Evolutionary conservation across 1,140 invertebrate species (phyloP), one percentile per base, ranked within the genome.

Genomic region (Stegodyphus dumicola): DNA sequence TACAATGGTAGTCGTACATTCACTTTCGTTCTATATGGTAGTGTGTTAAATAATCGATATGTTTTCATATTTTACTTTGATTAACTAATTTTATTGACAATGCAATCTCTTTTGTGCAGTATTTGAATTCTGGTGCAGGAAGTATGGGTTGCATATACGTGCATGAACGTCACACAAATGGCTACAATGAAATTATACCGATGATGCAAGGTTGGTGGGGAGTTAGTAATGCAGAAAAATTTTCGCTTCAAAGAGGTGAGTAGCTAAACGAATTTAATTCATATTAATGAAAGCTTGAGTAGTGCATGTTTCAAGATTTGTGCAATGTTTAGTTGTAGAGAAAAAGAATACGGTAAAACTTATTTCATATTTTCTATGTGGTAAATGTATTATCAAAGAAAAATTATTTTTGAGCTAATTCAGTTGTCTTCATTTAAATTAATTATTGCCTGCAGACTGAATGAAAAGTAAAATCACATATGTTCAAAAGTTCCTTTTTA

Each of bases 41-140:
- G 56, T 60, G 15, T 60, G 5, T 60, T 10, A 60, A 15, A 10
- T 60, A 60, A 10, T 15, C 56, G 1, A 60, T 60, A 2, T 15
- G 15, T 60, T 60, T 10, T 60, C 0, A 10, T 60, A 60, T 60
- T 60, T 60, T 15, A 60, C 15, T 60, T 9, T 1, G 1, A 60
- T 60, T 60, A 60, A 15, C n/a, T 64, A 64, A 64, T 13, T 67
- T 67, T n/a, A 13, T 67, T 67, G 7, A 15, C 17, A n/a, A 13
- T 17, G 5, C 3, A 67, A 67, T n/a, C 51, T 77, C 66, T 85
- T 75, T 87, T 67, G 87, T 88, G n/a, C 87, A 93, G 92, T 94
- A 94, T 87, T 88, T 93, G 51, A 92, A 92, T 87, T 90, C 91
- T 54, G 92, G 93, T 18, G 92, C 93, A 60, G 93, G 93, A 0